These are phyloP conservation scores for Asbolus verrucosus DNA, from an alignment of 1,140 invertebrate species.

Conservation along the genomic window DNA sequence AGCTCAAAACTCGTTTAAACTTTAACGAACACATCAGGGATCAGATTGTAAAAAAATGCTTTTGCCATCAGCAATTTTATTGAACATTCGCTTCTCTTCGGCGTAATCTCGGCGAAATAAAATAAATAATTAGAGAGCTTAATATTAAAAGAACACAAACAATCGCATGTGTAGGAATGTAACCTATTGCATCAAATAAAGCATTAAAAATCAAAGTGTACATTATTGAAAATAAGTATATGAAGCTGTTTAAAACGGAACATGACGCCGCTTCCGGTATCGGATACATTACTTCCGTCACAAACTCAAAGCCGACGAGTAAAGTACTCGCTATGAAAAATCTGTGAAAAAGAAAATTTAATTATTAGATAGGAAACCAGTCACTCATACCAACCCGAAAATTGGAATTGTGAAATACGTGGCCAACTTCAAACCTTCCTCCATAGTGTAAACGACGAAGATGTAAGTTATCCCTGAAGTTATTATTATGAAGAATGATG, in stretches of 20 bases:
- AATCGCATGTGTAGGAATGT: constrained; percentile 42
- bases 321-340: constrained; percentile 55
- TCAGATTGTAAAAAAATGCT: constrained; percentile 1
- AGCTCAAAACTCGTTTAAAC: background rate
- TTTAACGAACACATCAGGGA: background rate
- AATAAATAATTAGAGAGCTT: constrained; percentile 42
- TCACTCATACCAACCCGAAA: constrained; percentile 53
- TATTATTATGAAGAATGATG: constrained; percentile 40
- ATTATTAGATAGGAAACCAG: background rate
- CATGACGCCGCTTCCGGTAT: constrained; percentile 54
- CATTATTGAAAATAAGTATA: constrained; percentile 53
- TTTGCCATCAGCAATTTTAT: background rate
- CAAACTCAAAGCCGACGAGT: constrained; percentile 56
- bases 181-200: constrained; percentile 48
- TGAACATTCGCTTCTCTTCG: constrained; percentile 55
- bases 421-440: constrained; percentile 34
- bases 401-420: constrained; percentile 52
- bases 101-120: constrained; percentile 50
- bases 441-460: constrained; percentile 31
- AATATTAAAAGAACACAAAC: constrained; percentile 44
- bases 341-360: constrained; percentile 50
- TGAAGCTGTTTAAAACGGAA: constrained; percentile 52
- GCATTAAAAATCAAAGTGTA: constrained; percentile 48
- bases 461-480: constrained; percentile 37
- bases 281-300: constrained; percentile 57